Base-by-base conservation (phyloP, 2,113 vertebrate genomes). In the Protobothrops flavoviridis region DNA sequence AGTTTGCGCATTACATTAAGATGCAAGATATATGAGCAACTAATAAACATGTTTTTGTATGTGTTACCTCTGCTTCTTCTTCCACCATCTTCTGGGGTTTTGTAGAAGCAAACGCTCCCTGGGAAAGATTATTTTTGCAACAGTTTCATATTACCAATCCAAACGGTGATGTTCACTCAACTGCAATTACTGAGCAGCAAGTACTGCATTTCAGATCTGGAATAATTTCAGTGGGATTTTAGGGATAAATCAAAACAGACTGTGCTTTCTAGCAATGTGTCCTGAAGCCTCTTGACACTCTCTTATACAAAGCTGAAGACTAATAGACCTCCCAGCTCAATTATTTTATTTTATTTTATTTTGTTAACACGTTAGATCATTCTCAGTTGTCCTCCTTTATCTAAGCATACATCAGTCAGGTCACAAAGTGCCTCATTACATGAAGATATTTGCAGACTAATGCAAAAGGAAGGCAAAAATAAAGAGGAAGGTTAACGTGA, bases 1-100 rank as follows among this genome's bases (percentile, higher is more conserved):
- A 97, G 95, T 93, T 87, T 94, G 95, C 97, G 21, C 92, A 93
- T 94, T 95, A 53, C 64, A 95, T 94, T 95, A 95, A 93, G 96
- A 64, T 94, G 94, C 85, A 20, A 97, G 94, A 92, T 95, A 96
- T 94, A 95, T 94, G 50, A 96, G 94, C 53, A 88, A 64, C 90
- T 52, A 97, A 94, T 95, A 95, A 95, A 95, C 94, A 85, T 61
- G 93, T 5, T 94, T 92, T 97, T 96, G 89, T 93, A 96, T 95
- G 95, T 96, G 93, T 2, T 69, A 96, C 21, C 4, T 93, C 69
- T 92, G 9, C 85, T 59, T 55, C 3, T 92, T 90, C 92, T 91
- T 81, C 53, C 17, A 4, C 92, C 48, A 61, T 43, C 48, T 39
- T 52, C 13, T 52, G n/a, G 29, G 74, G 29, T 85, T n/a, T 48